phyloP scores from a whole-genome alignment of 2,113 vertebrate species.

The Coreoperca whiteheadi region DNA sequence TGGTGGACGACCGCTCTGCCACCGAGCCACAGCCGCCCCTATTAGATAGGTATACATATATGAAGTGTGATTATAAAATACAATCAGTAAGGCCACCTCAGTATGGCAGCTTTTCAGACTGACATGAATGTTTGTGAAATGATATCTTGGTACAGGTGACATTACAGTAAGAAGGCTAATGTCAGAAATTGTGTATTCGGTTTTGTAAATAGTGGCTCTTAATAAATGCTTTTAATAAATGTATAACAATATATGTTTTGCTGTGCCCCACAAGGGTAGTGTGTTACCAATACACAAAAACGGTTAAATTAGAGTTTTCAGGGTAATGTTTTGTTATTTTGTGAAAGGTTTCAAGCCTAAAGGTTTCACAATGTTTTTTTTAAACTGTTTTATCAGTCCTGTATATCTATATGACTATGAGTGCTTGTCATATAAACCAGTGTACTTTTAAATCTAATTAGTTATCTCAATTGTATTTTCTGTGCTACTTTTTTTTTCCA shows the following conservation, averaged over 20 bases:
- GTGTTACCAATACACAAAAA: too few relatives aligned
- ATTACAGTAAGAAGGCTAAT: neutral
- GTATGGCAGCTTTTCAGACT: neutral
- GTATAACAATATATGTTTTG: neutral
- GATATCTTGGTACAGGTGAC: neutral
- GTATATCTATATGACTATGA: neutral
- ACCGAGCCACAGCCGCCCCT: too few relatives aligned
- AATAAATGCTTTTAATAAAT: neutral
- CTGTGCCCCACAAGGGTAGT: neutral
- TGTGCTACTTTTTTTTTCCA: neutral
- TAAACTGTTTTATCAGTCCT: neutral
- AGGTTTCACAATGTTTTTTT: neutral
- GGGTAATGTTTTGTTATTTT: neutral
- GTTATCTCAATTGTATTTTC: neutral
- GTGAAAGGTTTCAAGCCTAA: too few relatives aligned
- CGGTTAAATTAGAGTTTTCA: neutral
- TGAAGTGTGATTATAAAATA: neutral
- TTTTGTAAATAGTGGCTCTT: neutral
- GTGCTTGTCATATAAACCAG: neutral
- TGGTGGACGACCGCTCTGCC: too few relatives aligned
- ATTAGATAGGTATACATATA: neutral
- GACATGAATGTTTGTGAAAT: neutral
- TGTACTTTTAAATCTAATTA: too few relatives aligned
- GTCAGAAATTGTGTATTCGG: neutral
- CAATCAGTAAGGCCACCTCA: neutral